Evolutionary conservation across 2,888 invertebrate species (phyloP), one percentile per base, ranked within the genome.

Genomic region (Bruchidius siliquastri): DNA sequence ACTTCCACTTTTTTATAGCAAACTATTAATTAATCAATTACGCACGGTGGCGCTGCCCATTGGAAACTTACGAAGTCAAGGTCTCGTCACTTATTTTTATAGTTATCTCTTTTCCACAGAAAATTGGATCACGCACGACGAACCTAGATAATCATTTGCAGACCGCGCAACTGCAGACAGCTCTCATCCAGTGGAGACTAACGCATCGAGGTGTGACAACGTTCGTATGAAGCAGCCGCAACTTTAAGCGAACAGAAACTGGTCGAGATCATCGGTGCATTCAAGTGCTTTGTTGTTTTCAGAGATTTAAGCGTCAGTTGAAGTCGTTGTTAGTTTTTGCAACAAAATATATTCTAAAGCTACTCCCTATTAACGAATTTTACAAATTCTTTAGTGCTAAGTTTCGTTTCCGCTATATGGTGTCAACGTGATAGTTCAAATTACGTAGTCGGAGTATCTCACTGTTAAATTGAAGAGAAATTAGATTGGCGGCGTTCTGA

Each of bases 281-380:
- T 49, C 13, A 77, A 74, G 76, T 76, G 77, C 76, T 76, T 76
- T 77, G 76, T 76, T 75, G 74, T 77, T 77, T 74, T 72, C 73
- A 77, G 72, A 75, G 69, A 72, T 74, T 76, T 73, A 71, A 71
- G 74, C 75, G 74, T 74, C 73, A 74, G 74, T 78, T 75, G 72
- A 68, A 71, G 74, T 75, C 73, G 75, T 73, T 74, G 76, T 74
- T 76, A 76, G 74, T 76, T 74, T 75, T 76, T 76, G 76, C 76
- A 76, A 74, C 73, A 75, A 74, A 73, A 72, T 77, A 75, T 75
- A 74, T 77, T 77, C 76, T 76, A 77, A 76, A 75, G 73, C 73
- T 72, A 74, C 76, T 74, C 72, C 72, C 73, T 69, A 71, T 73
- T 72, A 74, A 74, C 73, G 74, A 75, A 77, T 77, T 77, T 69